A percentile compares a stretch with the other conserved stretches of the same genome.
These are phyloP conservation scores for Drosophila littoralis DNA, from an alignment of 1,140 invertebrate genomes.

Conservation along the genomic window DNA sequence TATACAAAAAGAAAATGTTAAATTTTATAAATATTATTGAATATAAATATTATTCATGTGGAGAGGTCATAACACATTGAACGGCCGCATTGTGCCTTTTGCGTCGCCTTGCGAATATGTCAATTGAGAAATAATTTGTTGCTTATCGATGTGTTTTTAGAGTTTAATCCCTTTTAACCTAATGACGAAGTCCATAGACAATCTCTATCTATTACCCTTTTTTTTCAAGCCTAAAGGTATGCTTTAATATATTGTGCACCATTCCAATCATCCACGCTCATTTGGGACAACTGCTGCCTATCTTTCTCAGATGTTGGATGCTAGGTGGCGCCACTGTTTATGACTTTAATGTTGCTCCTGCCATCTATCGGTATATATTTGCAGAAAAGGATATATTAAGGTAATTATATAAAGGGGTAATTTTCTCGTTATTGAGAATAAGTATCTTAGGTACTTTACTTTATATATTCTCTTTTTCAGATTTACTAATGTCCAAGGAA, in stretches of 20 bases:
- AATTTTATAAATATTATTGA: too few species aligned
- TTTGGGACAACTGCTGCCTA: not conserved
- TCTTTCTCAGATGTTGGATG: not conserved
- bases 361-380: slow-evolving; percentile 6
- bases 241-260: not conserved
- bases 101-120: too few species aligned
- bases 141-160: not conserved
- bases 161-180: too few species aligned
- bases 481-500: slow-evolving; percentile 8
- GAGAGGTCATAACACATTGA: too few species aligned
- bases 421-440: slow-evolving; percentile 5
- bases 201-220: too few species aligned
- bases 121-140: too few species aligned
- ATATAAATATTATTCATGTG: too few species aligned
- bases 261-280: not conserved
- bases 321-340: slow-evolving; percentile 4
- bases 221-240: not conserved
- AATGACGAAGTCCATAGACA: too few species aligned
- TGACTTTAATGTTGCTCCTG: too few species aligned
- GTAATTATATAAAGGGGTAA: slow-evolving; percentile 1
- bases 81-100: too few species aligned
- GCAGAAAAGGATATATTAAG: not conserved
- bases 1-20: too few species aligned
- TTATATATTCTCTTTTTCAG: not conserved
- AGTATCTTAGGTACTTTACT: slow-evolving; percentile 3